A percentile compares a stretch with the other conserved stretches of the same genome.
Conservation (phyloP, 2,113 vertebrate species). For the Pomatorhinus ruficollis region DNA sequence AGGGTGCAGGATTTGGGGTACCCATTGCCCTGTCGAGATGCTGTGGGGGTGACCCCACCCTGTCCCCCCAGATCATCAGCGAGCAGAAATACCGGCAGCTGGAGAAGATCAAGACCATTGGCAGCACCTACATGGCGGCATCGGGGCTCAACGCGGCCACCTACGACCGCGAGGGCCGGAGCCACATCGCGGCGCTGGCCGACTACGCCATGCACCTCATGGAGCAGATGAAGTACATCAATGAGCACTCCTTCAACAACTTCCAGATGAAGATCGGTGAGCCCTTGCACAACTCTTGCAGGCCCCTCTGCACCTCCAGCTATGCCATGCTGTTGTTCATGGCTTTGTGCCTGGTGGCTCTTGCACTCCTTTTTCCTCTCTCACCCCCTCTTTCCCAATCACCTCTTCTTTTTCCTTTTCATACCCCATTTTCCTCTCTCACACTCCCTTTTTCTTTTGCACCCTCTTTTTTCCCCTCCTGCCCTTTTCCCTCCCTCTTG, state of each 20-base stretch:
- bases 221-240: conserved; percentile 54
- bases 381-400: background rate
- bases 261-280: conserved; percentile 41
- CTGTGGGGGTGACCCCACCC: background rate
- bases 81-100: conserved; percentile 80
- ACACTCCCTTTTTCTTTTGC: background rate
- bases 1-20: background rate
- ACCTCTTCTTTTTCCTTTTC: background rate
- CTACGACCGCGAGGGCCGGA: conserved; percentile 75
- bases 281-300: background rate
- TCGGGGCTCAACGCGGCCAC: conserved; percentile 93
- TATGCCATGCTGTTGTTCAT: rapidly evolving
- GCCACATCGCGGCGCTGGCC: conserved; percentile 20
- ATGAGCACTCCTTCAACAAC: conserved; percentile 44
- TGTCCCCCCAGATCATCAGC: background rate
- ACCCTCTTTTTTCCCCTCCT: background rate
- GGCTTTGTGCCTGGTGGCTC: background rate
- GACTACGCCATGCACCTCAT: conserved; percentile 44
- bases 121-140: conserved; percentile 95
- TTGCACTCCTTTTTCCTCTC: background rate
- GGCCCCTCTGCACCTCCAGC: background rate
- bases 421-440: background rate
- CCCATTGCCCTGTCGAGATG: rapidly evolving
- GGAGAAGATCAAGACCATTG: conserved; percentile 97
- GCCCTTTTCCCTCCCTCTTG: too few species aligned